Conservation (phyloP, 2,113 vertebrate species). For the Myrmecobius fasciatus region DNA sequence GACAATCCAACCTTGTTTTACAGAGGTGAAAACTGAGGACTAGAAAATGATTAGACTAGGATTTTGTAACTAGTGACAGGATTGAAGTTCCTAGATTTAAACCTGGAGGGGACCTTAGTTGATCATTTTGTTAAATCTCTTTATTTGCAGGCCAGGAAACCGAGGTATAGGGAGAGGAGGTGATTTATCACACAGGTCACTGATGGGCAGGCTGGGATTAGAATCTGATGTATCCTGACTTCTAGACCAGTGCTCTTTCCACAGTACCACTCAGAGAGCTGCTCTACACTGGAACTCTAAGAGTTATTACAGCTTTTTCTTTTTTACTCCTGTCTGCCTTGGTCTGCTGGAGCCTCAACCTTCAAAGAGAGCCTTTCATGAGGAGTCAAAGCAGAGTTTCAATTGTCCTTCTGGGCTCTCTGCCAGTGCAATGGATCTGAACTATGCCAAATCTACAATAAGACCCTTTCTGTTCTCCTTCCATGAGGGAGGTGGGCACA, state of each 20-base stretch:
- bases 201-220: neutral
- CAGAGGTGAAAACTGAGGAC: neutral
- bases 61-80: neutral
- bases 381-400: neutral
- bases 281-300: neutral
- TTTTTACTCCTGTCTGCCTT: neutral
- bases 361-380: neutral
- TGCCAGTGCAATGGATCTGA: neutral
- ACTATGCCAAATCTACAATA: neutral
- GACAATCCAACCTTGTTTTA: neutral
- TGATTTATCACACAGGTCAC: neutral
- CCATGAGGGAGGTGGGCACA: neutral
- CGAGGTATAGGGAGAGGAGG: neutral
- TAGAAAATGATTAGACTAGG: neutral
- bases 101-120: neutral
- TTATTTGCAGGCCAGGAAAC: neutral
- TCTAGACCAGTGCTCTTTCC: neutral
- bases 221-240: neutral
- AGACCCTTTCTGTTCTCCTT: neutral
- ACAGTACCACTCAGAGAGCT: neutral
- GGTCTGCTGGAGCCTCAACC: neutral
- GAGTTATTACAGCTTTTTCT: neutral
- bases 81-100: neutral
- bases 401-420: neutral
- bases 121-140: neutral